Evolutionary conservation across 1,140 invertebrate species (phyloP).

Genomic region (Heliothis subflexa): DNA sequence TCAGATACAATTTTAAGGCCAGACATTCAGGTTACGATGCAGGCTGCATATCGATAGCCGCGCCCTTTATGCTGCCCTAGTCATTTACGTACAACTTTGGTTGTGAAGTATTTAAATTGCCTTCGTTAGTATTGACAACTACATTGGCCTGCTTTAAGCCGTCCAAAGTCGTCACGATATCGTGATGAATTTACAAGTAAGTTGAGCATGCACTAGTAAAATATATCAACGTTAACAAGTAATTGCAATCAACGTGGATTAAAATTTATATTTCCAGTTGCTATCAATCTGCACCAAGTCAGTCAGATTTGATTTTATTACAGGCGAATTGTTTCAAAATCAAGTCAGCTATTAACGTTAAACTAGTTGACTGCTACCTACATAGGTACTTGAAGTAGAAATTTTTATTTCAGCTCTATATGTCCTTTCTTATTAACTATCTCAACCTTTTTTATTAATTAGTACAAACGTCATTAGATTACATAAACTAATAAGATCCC

Average conservation of each 20-base stretch:
- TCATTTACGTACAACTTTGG: slow-evolving; percentile 24
- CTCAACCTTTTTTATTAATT: too few species aligned
- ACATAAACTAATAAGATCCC: neutral
- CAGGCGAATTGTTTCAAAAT: too few species aligned
- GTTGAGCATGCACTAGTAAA: neutral
- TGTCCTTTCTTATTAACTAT: too few species aligned
- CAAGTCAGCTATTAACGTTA: too few species aligned
- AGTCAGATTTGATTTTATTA: too few species aligned
- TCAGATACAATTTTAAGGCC: slow-evolving; percentile 50
- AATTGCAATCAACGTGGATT: neutral
- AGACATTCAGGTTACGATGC: slow-evolving; percentile 36
- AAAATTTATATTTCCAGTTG: neutral
- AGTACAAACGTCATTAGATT: too few species aligned
- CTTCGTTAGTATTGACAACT: slow-evolving; percentile 33
- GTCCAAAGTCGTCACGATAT: slow-evolving; percentile 26
- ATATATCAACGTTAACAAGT: neutral
- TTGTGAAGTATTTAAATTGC: slow-evolving; percentile 26
- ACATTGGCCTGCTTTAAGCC: slow-evolving; percentile 8
- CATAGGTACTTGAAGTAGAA: too few species aligned
- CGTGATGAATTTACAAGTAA: slow-evolving; percentile 10
- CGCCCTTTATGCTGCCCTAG: slow-evolving; percentile 19
- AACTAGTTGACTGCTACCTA: too few species aligned
- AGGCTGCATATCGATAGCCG: slow-evolving; percentile 15
- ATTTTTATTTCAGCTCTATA: too few species aligned
- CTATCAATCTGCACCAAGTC: too few species aligned